A percentile compares a stretch with the other conserved stretches of the same genome.
These are phyloP conservation scores for Magallana ariakensis DNA, from an alignment of 1,140 invertebrate genomes.

Conservation along the genomic window DNA sequence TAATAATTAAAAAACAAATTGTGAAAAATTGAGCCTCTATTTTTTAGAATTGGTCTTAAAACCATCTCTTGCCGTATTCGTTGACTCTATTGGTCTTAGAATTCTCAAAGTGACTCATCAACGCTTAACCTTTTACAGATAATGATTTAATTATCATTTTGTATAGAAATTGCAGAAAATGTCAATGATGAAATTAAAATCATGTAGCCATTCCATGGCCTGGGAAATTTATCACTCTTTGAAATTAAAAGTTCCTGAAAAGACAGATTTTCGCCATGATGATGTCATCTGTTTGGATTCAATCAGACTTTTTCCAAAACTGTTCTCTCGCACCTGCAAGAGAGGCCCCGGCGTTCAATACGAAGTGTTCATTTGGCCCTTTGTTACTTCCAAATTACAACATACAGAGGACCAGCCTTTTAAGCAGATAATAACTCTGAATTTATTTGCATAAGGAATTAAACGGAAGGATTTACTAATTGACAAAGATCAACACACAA, in stretches of 20 bases:
- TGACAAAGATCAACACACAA: constrained; percentile 41
- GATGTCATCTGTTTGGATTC: constrained; percentile 34
- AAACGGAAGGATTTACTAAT: constrained; percentile 49
- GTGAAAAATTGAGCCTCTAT: too few relatives aligned
- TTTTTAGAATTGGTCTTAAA: too few relatives aligned
- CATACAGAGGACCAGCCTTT: constrained; percentile 15
- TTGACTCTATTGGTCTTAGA: too few relatives aligned
- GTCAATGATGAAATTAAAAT: neutral
- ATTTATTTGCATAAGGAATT: constrained; percentile 42
- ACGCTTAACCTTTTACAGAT: too few relatives aligned
- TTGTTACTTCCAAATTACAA: constrained; percentile 34
- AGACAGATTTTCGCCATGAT: neutral
- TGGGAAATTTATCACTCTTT: constrained; percentile 10
- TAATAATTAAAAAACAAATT: too few relatives aligned
- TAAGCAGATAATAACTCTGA: constrained; percentile 35
- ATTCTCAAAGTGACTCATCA: neutral
- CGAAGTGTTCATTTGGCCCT: neutral
- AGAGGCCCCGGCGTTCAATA: neutral
- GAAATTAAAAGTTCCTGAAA: constrained; percentile 7
- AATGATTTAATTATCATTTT: neutral
- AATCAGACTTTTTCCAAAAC: constrained; percentile 17
- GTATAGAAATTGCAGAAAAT: neutral
- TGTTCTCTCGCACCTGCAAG: neutral
- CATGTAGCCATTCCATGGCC: neutral
- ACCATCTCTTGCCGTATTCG: too few relatives aligned